Base-by-base conservation (phyloP, 2,113 vertebrate species). In the Sander vitreus region DNA sequence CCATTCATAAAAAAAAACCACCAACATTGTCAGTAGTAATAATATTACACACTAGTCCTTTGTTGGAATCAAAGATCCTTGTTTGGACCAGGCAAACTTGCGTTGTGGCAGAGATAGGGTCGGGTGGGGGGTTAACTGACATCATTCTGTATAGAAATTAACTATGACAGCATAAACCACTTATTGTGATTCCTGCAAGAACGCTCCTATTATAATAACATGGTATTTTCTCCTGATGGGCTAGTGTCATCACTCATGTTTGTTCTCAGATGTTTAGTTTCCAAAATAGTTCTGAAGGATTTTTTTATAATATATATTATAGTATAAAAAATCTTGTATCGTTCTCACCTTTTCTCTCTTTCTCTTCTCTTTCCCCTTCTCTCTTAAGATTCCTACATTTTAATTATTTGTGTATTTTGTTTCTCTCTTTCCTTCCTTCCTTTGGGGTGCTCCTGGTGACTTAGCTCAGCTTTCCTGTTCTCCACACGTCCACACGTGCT, bases 401-500 rank as follows among this genome's bases (percentile, higher is more conserved):
- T 7, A 0, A 30, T 54, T 10, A 62, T 3, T 5, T 65, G 12
- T 27, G 7, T 3, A 51, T 11, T 13, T 30, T 19, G 9, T 54
- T 65, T 19, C 45, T 8, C 11, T 59, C 39, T 23, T 48, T 74
- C 0, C 15, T 68, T 60, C 18, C 47, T 64, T 55, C 7, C 13
- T 63, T 50, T 64, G 36, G 68, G 11, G 23, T 48, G 18, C 50
- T 51, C 6, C 48, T 57, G 23, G 19, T 66, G 50, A 69, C 27
- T 25, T 47, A 27, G 23, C 57, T 73, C 50, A 72, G 65, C 36
- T 43, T 68, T 70, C n/a, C 73, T 45, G 62, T 75, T 67, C 47
- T 25, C 36, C 43, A 59, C 12, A 63, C 8, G 5, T 57, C 60
- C 43, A 48, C 25, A 21, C 21, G 27, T 59, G 53, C 63, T 66